Base-by-base conservation (phyloP, 64 coral and sea anemone species). In the Montipora capricornis region DNA sequence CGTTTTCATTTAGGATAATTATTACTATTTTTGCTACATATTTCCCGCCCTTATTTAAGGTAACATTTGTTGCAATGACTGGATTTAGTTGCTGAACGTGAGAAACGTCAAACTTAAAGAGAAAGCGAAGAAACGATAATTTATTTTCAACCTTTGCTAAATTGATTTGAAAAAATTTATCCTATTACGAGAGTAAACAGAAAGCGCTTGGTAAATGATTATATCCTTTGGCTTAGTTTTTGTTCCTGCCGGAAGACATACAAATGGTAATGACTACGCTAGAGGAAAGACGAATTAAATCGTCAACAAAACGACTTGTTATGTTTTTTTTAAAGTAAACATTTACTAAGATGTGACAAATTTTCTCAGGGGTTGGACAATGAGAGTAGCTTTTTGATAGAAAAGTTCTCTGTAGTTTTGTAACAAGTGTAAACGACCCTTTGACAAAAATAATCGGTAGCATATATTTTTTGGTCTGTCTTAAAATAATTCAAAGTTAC, bases 261-360 rank as follows among this genome's bases (percentile, higher is more conserved):
- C 82, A 85, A 85, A 85, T 68, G 45, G 47, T 85, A 85, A 68
- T 85, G 17, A 68, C 0, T 70, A 85, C 62, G 46, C 49, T 46
- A 78, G 68, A 85, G 20, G 81, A 16, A 85, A 71, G 45, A 71
- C 8, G 59, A 20, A 85, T 85, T 85, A 85, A 85, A 85, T 24
- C 68, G 8, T 49, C 1, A 48, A 84, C 69, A 85, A 71, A 71
- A 49, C 64, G 9, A 46, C 70, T 85, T 85, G 44, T 85, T 57
- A 71, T 70, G n/a, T 85, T 82, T 4, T 4, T 49, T 68, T 49
- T 5, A 71, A 49, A 70, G 46, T 46, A 49, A 85, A 85, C 20
- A 49, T 20, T 67, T 17, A 46, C 68, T 70, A 17, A 14, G 47
- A 49, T 12, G 20, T 68, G 16, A 49, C 26, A 5, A 47, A 68